Base-by-base conservation (phyloP, 2,797 vertebrate species). In the Pelochelys cantorii region DNA sequence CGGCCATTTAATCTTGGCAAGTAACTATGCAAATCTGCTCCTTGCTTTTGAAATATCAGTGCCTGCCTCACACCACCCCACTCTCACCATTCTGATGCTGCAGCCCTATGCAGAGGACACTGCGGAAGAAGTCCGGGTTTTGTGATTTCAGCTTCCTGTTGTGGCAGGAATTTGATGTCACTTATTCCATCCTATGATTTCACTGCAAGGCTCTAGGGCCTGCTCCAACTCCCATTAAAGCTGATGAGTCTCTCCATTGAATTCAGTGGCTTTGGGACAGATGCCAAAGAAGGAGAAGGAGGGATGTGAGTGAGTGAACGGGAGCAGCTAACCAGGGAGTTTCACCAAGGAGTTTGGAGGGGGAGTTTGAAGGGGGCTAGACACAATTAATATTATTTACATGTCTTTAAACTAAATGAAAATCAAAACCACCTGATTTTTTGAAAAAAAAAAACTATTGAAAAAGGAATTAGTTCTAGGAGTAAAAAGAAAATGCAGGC, bases 191-290 rank as follows among this genome's bases (percentile, higher is more conserved):
- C 1, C 56, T 87, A 55, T 80, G 74, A 94, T 87, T 74, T 54
- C 74, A 3, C 52, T 93, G 77, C 56, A 65, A 48, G 78, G 10
- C 79, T 80, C 90, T 48, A 54, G 59, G 56, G 6, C 31, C 79
- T 83, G 80, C 89, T 81, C 4, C 82, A 86, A 85, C 93, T 5
- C 9, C 68, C 14, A 12, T 12, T 75, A 31, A 83, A 89, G 78
- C 83, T 84, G 53, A 56, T 68, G 20, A 86, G 85, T 31, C 74
- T 75, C 25, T 52, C n/a, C 22, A 9, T 20, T 55, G 62, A 84
- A 2, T 91, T 7, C 17, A 83, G 84, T 83, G 7, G 59, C 37
- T 93, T 60, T 84, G 55, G 90, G n/a, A 2, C 80, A 81, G 17
- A 22, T 2, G 62, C n/a, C 34, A 84, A 29, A 42, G 34, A 52